Conservation (phyloP, 1,140 invertebrate genomes). For the Belonocnema kinseyi region DNA sequence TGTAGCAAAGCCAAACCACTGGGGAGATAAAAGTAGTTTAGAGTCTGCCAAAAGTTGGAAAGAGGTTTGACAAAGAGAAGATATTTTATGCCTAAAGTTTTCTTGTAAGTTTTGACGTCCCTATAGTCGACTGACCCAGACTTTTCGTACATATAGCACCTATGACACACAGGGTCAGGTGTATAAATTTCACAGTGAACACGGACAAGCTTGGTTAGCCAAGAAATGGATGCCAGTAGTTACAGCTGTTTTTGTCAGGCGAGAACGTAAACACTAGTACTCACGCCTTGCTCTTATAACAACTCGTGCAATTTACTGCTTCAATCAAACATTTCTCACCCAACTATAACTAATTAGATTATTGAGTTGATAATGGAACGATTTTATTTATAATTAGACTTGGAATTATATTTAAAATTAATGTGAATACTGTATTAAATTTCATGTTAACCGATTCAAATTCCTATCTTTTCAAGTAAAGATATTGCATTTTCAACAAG, state of each 20-base stretch:
- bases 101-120: not conserved
- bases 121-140: not conserved
- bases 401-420: too few relatives aligned
- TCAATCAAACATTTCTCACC: not conserved
- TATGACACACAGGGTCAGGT: not conserved
- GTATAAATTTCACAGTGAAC: not conserved
- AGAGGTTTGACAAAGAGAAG: not conserved
- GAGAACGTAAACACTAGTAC: not conserved
- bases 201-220: not conserved
- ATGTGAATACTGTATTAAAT: too few relatives aligned
- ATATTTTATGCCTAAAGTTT: not conserved
- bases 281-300: too few relatives aligned
- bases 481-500: too few relatives aligned
- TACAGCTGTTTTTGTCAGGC: slow-evolving; percentile 8
- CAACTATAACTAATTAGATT: too few relatives aligned
- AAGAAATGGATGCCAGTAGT: not conserved
- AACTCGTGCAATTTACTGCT: not conserved
- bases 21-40: not conserved
- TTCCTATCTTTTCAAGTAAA: too few relatives aligned
- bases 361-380: too few relatives aligned
- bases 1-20: not conserved
- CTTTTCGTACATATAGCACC: not conserved
- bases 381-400: too few relatives aligned
- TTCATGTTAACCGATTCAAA: too few relatives aligned
- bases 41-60: not conserved